phyloP scores from a whole-genome alignment of 2,797 vertebrate genomes.

The Ataeniobius toweri region DNA sequence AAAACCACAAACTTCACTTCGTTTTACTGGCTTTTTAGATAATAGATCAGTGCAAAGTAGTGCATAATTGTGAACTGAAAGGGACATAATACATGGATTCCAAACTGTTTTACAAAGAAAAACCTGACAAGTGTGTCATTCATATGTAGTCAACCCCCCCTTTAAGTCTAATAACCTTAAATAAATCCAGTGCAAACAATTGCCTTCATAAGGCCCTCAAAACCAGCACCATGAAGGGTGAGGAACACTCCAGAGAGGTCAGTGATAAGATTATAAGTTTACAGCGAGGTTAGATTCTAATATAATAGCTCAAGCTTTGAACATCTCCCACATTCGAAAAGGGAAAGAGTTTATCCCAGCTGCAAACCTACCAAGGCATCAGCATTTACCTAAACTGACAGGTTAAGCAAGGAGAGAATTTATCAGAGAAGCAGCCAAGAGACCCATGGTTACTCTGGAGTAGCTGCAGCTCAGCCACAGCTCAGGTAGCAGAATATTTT shows the following conservation, averaged over 20 bases:
- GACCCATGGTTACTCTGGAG: too few species aligned
- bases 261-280: background rate
- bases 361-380: background rate
- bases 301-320: too few species aligned
- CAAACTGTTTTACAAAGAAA: background rate
- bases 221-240: background rate
- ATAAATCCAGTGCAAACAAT: background rate
- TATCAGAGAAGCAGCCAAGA: too few species aligned
- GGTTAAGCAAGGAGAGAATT: too few species aligned
- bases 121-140: background rate
- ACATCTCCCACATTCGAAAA: too few species aligned
- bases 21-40: background rate
- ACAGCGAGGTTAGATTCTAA: too few species aligned
- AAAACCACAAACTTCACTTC: background rate
- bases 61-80: background rate
- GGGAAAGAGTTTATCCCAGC: background rate
- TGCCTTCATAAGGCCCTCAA: background rate
- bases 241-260: background rate
- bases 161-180: background rate
- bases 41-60: background rate
- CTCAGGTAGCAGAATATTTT: background rate
- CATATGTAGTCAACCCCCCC: background rate
- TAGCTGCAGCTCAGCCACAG: too few species aligned
- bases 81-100: background rate
- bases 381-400: background rate